These are phyloP conservation scores for Trissoscelio sp. DNA, from an alignment of 2,888 invertebrate genomes.

Conservation along the genomic window DNA sequence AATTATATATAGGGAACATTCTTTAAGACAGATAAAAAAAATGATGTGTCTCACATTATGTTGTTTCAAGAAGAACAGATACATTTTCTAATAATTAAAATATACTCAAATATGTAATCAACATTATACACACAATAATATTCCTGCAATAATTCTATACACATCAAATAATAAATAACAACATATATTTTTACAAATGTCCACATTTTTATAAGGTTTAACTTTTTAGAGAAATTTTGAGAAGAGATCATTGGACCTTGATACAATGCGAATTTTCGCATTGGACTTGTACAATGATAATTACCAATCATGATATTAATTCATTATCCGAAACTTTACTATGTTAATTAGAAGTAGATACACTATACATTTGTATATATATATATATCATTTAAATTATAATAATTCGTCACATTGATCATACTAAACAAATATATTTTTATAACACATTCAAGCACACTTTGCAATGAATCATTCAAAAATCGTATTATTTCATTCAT, in stretches of 20 bases:
- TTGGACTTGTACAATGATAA: conserved; percentile 24
- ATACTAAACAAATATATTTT: too few species aligned
- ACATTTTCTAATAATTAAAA: conserved; percentile 10
- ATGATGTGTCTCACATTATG: conserved; percentile 3
- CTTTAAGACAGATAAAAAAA: background rate
- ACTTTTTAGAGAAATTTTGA: conserved; percentile 27
- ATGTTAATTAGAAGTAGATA: too few species aligned
- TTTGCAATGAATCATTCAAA: background rate
- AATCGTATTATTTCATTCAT: too few species aligned
- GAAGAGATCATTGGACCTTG: background rate
- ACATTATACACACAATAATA: background rate
- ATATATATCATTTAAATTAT: background rate
- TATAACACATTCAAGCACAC: background rate
- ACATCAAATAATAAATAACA: background rate
- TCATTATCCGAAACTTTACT: too few species aligned
- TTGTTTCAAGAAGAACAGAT: conserved; percentile 10
- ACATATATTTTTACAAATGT: conserved; percentile 31
- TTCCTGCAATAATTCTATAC: conserved; percentile 19
- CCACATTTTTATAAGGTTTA: conserved; percentile 16
- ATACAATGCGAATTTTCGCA: conserved; percentile 9
- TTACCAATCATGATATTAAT: background rate
- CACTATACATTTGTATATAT: background rate
- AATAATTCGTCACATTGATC: background rate
- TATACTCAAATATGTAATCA: background rate
- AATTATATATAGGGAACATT: background rate